A percentile compares a stretch with the other conserved stretches of the same genome.
phyloP scores from a whole-genome alignment of 2,113 vertebrate genomes.

The Onychostruthus taczanowskii region DNA sequence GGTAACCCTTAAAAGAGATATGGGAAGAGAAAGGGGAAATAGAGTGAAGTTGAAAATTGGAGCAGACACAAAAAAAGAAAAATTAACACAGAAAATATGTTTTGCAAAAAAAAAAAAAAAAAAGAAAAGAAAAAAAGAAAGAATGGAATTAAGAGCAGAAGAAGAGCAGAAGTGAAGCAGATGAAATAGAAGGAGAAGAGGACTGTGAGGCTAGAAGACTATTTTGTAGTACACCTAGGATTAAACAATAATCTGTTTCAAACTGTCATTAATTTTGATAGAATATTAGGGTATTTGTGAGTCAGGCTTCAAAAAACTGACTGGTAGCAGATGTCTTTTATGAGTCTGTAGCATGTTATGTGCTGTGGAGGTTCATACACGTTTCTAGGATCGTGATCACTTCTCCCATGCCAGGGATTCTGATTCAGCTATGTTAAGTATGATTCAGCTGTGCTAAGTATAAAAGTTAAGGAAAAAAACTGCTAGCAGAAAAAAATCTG shows the following conservation, averaged over 20 bases:
- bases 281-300: neutral
- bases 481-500: neutral
- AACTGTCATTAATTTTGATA: neutral
- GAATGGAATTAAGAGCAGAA: neutral
- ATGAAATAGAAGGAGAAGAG: neutral
- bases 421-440: neutral
- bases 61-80: neutral
- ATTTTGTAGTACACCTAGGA: neutral
- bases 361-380: neutral
- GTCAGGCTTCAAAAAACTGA: neutral
- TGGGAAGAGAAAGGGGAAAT: neutral
- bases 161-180: neutral
- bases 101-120: neutral
- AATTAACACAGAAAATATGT: neutral
- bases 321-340: neutral
- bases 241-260: neutral
- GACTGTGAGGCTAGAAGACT: neutral
- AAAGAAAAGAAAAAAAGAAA: neutral
- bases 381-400: neutral
- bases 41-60: neutral
- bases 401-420: neutral
- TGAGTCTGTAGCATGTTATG: neutral
- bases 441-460: neutral
- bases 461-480: neutral
- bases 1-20: neutral